Evolutionary conservation across 1,140 invertebrate species (phyloP), one percentile per base, ranked within the genome.

Genomic region (Cephus cinctus): DNA sequence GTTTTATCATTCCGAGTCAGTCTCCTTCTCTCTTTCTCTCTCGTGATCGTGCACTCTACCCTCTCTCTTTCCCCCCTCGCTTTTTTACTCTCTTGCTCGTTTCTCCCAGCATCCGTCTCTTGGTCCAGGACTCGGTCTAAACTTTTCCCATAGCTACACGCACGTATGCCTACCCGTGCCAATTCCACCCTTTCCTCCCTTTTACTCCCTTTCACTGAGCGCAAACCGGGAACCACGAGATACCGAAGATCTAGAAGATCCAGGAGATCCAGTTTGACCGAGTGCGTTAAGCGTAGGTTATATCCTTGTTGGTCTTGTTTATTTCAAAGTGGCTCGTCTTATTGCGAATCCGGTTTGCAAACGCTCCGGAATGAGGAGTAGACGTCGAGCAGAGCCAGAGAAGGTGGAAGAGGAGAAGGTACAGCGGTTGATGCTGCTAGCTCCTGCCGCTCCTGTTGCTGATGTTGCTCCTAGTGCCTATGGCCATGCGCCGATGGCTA

Each of bases 301-400:
- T 55, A 61, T 58, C 49, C 47, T 56, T 38, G 34, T 46, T 52
- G 58, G 52, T 51, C 30, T 30, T 30, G 42, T 35, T 45, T 31
- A 31, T 50, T 50, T 45, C 38, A 45, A 43, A 41, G 38, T 25
- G 20, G 14, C 16, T 32, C 47, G 64, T 66, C 66, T 65, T 66
- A 71, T 73, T 67, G 65, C 68, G 59, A 72, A 74, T 74, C 71
- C 71, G 71, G 71, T 73, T 73, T 71, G 65, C 42, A n/a, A n/a
- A n/a, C n/a, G 52, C 35, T 40, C 44, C 32, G 32, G 50, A 52
- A 54, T 49, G 48, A 45, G 49, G 31, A 41, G 50, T 43, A 52
- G 42, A 46, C 40, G n/a, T n/a, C n/a, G 48, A 47, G 47, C n/a
- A n/a, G n/a, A n/a, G n/a, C n/a, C n/a, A n/a, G n/a, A n/a, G 38